Evolutionary conservation across 2,113 vertebrate species (phyloP), one percentile per base, ranked within the genome.

Genomic region (Spilogale gracilis): DNA sequence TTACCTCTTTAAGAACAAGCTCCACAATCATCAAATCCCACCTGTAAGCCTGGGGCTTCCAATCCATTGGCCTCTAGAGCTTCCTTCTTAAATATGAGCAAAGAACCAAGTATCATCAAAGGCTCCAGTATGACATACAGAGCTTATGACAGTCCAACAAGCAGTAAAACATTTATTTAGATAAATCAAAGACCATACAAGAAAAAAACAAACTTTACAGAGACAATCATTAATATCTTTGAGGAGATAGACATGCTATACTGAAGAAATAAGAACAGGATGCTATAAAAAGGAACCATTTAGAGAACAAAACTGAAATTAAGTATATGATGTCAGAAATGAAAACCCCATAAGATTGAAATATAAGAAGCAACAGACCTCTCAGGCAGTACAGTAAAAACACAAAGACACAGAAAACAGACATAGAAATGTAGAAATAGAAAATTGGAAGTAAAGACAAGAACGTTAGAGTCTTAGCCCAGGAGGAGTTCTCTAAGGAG

Each of bases 91-190:
- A 45, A 32, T 10, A 30, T 2, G 20, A 50, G 23, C 14, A 32
- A n/a, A n/a, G 56, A 52, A 17, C 9, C 18, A 43, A 48, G 14
- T 43, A 10, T 9, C 45, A 58, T 17, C 60, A 54, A 27, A 23
- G 8, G 20, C 25, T 52, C 14, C 20, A 43, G 3, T 0, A 0
- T 3, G 18, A 89, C 48, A 27, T 7, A 48, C 16, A 52, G 52
- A 73, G 50, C 60, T 9, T 9, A 32, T 9, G 16, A 12, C 25
- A 6, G 43, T 1, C 4, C 1, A 45, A 2, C 17, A 65, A 27
- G 30, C 5, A 21, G 17, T 23, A 50, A 67, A 48, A 32, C 32
- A 48, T n/a, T 65, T 61, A 45, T 3, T 50, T 10, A 43, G 45
- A 9, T 9, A 32, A 56, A 73, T 9, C 76, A 83, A 27, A 61